Evolutionary conservation across 2,888 invertebrate species (phyloP).

Genomic region (Anoplius nigerrimus): DNA sequence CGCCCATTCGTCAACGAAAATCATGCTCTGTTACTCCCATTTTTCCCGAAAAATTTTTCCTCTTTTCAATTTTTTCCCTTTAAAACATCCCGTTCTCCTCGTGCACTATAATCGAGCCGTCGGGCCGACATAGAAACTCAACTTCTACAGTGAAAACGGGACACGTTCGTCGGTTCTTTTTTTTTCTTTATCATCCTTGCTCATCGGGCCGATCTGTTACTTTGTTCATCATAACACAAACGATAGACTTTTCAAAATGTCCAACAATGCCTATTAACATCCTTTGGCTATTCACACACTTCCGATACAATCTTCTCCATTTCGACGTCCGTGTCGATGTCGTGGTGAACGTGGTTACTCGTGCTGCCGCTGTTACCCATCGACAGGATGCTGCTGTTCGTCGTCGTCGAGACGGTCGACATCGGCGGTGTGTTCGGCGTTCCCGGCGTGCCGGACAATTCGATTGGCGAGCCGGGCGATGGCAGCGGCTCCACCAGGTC

Average conservation of each 20-base stretch:
- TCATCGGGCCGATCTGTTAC: slow-evolving; percentile 37
- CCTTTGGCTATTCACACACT: slow-evolving; percentile 78
- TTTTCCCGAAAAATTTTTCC: slow-evolving; percentile 8
- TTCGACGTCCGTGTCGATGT: slow-evolving; percentile 82
- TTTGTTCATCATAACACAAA: slow-evolving; percentile 66
- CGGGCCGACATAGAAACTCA: slow-evolving; percentile 11
- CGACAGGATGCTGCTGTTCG: slow-evolving; percentile 59
- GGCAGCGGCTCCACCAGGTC: slow-evolving; percentile 80
- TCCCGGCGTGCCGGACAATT: slow-evolving; percentile 64
- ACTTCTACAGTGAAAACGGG: slow-evolving; percentile 19
- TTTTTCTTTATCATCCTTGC: slow-evolving; percentile 16
- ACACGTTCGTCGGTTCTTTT: slow-evolving; percentile 14
- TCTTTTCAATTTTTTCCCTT: not conserved
- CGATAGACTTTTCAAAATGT: slow-evolving; percentile 74
- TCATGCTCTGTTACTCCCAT: slow-evolving; percentile 3
- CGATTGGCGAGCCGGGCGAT: slow-evolving; percentile 73
- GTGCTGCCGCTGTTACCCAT: slow-evolving; percentile 54
- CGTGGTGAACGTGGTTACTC: slow-evolving; percentile 70
- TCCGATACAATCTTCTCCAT: slow-evolving; percentile 87
- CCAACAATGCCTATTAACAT: slow-evolving; percentile 73
- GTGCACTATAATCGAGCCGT: not conserved
- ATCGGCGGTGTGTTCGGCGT: slow-evolving; percentile 69
- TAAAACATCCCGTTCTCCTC: slow-evolving; percentile 2
- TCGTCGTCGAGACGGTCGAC: slow-evolving; percentile 49
- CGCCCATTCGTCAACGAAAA: too few relatives aligned